phyloP scores from a whole-genome alignment of 2,797 vertebrate species.

The Buceros bicornis region DNA sequence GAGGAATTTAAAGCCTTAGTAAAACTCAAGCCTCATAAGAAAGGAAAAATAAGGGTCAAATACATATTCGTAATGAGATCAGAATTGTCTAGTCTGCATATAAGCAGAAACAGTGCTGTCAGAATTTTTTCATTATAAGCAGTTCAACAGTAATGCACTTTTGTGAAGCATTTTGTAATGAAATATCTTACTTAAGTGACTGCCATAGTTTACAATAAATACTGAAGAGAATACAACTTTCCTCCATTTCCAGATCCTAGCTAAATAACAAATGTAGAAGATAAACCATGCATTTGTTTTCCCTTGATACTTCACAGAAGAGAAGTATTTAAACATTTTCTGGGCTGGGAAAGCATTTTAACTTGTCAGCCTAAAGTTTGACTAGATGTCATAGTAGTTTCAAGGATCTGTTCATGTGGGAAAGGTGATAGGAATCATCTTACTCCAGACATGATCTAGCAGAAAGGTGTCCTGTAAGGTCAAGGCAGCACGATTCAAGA shows the following conservation, averaged over 20 bases:
- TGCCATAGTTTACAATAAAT: not conserved
- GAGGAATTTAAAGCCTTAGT: not conserved
- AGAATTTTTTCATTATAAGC: not conserved
- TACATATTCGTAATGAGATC: slow-evolving; percentile 11
- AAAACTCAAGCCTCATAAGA: slow-evolving; percentile 20
- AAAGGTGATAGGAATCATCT: not conserved
- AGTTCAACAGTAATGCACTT: not conserved
- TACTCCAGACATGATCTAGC: not conserved
- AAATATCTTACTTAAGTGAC: not conserved
- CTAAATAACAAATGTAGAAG: not conserved
- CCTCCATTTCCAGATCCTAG: not conserved
- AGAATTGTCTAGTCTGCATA: not conserved
- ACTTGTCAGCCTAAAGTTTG: not conserved
- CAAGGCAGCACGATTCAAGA: not conserved
- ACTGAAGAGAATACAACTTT: not conserved
- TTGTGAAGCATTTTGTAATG: slow-evolving; percentile 3
- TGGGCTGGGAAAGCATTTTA: not conserved
- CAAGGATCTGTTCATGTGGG: not conserved
- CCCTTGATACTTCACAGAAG: not conserved
- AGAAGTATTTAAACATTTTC: not conserved
- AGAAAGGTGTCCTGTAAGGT: not conserved
- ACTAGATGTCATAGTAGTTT: not conserved
- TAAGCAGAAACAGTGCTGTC: not conserved
- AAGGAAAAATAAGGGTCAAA: slow-evolving; percentile 31
- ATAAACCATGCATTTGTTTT: not conserved